These are phyloP conservation scores for Eptesicus fuscus DNA, from an alignment of 2,113 vertebrate genomes.

Conservation along the genomic window DNA sequence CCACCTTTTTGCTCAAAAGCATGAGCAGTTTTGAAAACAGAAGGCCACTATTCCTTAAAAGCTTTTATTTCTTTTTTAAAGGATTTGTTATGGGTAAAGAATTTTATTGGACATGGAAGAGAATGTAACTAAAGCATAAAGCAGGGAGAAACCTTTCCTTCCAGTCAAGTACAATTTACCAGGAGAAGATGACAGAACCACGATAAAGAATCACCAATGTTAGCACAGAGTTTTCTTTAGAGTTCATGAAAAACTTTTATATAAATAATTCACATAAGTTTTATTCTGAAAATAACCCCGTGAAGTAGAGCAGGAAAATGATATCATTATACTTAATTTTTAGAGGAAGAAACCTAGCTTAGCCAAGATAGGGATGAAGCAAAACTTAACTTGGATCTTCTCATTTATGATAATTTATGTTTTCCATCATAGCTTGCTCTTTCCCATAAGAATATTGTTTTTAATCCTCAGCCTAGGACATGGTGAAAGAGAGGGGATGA, in stretches of 20 bases:
- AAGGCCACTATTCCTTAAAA: conserved; percentile 38
- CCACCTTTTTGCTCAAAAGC: conserved; percentile 20
- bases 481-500: not conserved
- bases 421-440: not conserved
- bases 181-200: not conserved
- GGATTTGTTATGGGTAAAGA: not conserved
- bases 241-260: not conserved
- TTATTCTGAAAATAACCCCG: conserved; percentile 6
- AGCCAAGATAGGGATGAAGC: not conserved
- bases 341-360: conserved; percentile 17
- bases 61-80: not conserved
- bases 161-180: not conserved
- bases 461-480: not conserved
- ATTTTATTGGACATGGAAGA: not conserved
- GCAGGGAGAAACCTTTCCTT: not conserved
- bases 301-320: not conserved
- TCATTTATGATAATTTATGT: not conserved
- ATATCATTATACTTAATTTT: not conserved
- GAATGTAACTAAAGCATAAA: not conserved
- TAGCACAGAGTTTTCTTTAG: not conserved
- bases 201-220: not conserved
- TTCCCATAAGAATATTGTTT: not conserved
- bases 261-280: not conserved
- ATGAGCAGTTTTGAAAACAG: conserved; percentile 46
- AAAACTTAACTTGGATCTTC: not conserved